Percentiles rank a stretch among this genome's conserved stretches.
These are phyloP conservation scores for Myiothlypis coronata DNA, from an alignment of 2,797 vertebrate species.

Conservation along the genomic window DNA sequence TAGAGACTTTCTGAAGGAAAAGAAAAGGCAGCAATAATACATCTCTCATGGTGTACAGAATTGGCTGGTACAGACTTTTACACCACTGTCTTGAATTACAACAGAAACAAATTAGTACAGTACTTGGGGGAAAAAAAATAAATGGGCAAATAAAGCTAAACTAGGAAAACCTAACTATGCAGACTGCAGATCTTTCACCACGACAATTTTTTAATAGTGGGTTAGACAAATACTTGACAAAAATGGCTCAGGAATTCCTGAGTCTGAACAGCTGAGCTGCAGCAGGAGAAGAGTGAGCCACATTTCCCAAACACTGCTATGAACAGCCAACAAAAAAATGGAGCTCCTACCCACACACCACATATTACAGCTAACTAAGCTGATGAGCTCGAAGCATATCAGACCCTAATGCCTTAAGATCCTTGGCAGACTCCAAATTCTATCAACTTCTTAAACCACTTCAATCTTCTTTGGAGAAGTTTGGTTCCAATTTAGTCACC, in stretches of 20 bases:
- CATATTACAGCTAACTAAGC: not conserved
- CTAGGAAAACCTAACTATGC: not conserved
- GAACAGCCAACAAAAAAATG: not conserved
- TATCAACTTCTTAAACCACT: not conserved
- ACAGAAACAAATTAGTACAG: not conserved
- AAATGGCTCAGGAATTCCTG: not conserved
- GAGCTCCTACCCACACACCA: not conserved
- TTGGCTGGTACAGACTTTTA: not conserved
- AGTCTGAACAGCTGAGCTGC: not conserved
- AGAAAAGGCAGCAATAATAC: not conserved
- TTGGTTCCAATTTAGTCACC: not conserved
- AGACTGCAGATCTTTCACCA: not conserved
- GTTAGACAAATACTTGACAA: not conserved
- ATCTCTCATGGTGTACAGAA: not conserved
- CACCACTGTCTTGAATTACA: not conserved
- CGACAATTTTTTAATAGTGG: fast-evolving
- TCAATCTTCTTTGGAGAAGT: not conserved
- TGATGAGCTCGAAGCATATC: not conserved
- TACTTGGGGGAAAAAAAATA: not conserved
- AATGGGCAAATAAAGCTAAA: not conserved
- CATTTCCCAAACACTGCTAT: not conserved
- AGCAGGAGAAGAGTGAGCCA: not conserved
- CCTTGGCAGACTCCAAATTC: not conserved
- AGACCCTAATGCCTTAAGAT: not conserved
- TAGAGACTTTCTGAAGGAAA: not conserved